Conservation (phyloP, 2,888 invertebrate genomes). For the Scrobipalpa costella region DNA sequence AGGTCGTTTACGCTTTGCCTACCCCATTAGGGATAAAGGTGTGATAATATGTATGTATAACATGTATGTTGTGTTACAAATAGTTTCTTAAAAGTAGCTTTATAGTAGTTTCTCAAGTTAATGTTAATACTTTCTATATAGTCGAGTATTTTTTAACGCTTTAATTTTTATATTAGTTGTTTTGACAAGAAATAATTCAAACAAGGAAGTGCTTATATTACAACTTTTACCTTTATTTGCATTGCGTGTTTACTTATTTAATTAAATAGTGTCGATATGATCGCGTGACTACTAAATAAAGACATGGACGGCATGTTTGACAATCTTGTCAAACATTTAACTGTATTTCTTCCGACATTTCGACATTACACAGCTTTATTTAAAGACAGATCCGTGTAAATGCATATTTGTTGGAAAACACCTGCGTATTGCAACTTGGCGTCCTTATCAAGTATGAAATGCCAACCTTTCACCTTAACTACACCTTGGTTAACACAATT, state of each 20-base stretch:
- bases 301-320: conserved; percentile 13
- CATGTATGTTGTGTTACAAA: too few species aligned
- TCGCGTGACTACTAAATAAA: conserved; percentile 20
- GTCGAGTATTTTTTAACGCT: too few species aligned
- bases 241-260: conserved; percentile 11
- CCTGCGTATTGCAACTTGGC: conserved; percentile 13
- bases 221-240: conserved; percentile 17
- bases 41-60: too few species aligned
- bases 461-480: conserved; percentile 18
- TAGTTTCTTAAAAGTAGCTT: too few species aligned
- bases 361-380: conserved; percentile 4
- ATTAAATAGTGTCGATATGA: background rate
- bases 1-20: too few species aligned
- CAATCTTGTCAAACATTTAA: conserved; percentile 14
- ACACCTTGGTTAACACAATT: background rate
- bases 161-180: too few species aligned
- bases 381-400: conserved; percentile 4
- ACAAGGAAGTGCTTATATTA: conserved; percentile 24
- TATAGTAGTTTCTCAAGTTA: too few species aligned
- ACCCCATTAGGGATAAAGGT: too few species aligned
- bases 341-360: conserved; percentile 8
- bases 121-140: too few species aligned
- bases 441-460: conserved; percentile 20
- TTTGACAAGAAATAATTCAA: background rate
- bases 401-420: conserved; percentile 4